Evolutionary conservation across 1,140 invertebrate genomes (phyloP).

Genomic region (Saccostrea cuccullata): DNA sequence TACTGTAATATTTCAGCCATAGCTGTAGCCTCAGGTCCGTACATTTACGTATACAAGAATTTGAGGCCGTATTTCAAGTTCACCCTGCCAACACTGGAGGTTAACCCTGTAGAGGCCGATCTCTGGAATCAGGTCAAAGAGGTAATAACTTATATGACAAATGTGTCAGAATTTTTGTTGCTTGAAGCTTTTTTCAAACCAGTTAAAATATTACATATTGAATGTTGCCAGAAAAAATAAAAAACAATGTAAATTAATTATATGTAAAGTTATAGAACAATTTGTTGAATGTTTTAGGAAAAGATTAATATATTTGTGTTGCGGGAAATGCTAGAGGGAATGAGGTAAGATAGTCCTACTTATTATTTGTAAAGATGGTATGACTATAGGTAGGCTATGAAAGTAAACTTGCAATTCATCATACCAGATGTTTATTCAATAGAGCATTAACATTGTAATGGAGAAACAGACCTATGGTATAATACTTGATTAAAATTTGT

Average conservation of each 20-base stretch:
- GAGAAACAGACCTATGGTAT: no score
- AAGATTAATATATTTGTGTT: slow-evolving; percentile 75
- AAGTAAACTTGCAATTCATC: no score
- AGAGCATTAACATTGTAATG: no score
- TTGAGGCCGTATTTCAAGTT: slow-evolving; percentile 97
- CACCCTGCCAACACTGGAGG: slow-evolving; percentile 88
- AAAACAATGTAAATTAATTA: slow-evolving; percentile 61
- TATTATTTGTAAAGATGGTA: neutral
- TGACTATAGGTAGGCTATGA: neutral
- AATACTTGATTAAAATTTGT: no score
- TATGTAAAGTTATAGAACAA: neutral
- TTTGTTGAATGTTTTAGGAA: slow-evolving; percentile 69
- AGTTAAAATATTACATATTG: slow-evolving; percentile 6
- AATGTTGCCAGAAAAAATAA: slow-evolving; percentile 65
- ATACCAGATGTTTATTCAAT: no score
- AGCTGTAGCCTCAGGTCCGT: slow-evolving; percentile 92
- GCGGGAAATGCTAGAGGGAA: slow-evolving; percentile 77
- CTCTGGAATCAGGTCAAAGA: slow-evolving; percentile 82
- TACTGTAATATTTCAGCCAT: slow-evolving; percentile 81
- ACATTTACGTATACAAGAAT: slow-evolving; percentile 95
- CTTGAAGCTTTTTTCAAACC: neutral
- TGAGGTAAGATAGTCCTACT: slow-evolving; percentile 70
- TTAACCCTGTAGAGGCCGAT: slow-evolving; percentile 88
- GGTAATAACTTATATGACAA: slow-evolving; percentile 50
- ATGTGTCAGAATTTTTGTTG: no score